Conservation (phyloP, 2,113 vertebrate genomes). For the Romanogobio albipinnatus region DNA sequence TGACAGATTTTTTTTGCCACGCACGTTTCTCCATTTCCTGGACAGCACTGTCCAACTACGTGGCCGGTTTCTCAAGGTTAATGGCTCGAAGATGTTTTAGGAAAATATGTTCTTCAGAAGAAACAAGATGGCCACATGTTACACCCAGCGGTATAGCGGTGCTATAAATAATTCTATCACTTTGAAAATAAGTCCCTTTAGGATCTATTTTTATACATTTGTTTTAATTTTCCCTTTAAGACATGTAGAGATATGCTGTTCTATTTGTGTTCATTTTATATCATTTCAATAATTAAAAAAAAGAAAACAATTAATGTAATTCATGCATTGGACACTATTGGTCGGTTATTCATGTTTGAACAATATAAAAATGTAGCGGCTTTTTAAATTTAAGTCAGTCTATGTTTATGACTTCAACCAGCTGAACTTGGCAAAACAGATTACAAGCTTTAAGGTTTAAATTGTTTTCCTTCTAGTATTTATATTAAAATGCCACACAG, state of each 20-base stretch:
- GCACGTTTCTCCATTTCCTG: background rate
- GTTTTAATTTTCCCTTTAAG: background rate
- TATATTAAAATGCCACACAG: background rate
- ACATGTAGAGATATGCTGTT: background rate
- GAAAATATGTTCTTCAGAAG: background rate
- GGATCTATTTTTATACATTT: background rate
- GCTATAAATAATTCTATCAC: background rate
- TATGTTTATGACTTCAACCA: background rate
- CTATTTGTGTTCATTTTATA: background rate
- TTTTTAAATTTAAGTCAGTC: too few relatives aligned
- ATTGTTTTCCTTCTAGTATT: background rate
- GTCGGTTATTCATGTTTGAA: background rate
- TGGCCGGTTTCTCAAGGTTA: slow-evolving; percentile 21
- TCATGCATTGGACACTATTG: background rate
- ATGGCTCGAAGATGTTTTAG: slow-evolving; percentile 4
- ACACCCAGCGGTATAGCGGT: background rate
- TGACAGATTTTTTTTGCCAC: slow-evolving; percentile 15
- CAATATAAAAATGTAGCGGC: too few relatives aligned
- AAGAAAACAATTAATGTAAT: background rate
- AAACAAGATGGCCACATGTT: background rate
- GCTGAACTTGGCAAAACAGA: background rate
- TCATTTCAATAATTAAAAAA: background rate
- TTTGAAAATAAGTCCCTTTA: background rate
- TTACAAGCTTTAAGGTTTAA: background rate
- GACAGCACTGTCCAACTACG: background rate